Percentiles rank a stretch among this genome's conserved stretches.
Conservation (phyloP, 2,797 vertebrate species). For the Chaetodon trifasciatus region DNA sequence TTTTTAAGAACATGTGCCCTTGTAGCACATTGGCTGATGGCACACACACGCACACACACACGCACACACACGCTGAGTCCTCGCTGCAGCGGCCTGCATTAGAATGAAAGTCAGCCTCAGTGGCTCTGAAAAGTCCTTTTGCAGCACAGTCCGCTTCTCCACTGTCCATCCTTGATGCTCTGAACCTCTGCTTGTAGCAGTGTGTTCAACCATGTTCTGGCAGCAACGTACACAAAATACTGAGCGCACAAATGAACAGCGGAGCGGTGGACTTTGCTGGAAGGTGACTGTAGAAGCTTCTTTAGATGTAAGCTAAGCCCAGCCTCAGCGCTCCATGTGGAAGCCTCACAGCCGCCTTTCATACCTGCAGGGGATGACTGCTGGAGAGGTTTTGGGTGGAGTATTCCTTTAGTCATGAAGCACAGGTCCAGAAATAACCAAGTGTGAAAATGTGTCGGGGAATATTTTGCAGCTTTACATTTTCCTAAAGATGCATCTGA, state of each 20-base stretch:
- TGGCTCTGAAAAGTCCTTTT: too few relatives aligned
- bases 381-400: not conserved
- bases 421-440: not conserved
- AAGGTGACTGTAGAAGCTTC: not conserved
- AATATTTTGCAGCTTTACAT: not conserved
- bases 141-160: too few relatives aligned
- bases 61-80: constrained; percentile 2
- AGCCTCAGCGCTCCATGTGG: not conserved
- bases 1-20: constrained; percentile 2
- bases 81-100: too few relatives aligned
- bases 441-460: not conserved
- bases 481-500: not conserved
- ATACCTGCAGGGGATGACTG: not conserved
- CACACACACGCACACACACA: not conserved
- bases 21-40: not conserved
- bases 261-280: not conserved
- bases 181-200: not conserved
- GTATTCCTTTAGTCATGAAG: not conserved
- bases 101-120: too few relatives aligned
- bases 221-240: too few relatives aligned
- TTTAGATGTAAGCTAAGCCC: not conserved
- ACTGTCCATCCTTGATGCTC: not conserved
- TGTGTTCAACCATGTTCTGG: not conserved
- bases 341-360: too few relatives aligned
- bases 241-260: not conserved